Conservation (phyloP, 1,140 invertebrate species). For the Nylanderia fulva region DNA sequence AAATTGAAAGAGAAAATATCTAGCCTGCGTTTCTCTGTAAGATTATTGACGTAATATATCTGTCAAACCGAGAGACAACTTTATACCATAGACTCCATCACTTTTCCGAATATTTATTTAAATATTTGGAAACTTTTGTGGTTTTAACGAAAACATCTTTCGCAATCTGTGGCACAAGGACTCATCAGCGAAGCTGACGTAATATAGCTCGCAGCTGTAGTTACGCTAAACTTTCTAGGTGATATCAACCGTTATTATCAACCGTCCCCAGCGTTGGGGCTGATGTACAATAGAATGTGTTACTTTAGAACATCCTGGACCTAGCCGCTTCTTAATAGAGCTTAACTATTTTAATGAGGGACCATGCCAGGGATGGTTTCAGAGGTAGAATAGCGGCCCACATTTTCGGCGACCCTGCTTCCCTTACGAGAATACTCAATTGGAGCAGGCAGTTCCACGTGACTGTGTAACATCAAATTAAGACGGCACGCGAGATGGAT, state of each 20-base stretch:
- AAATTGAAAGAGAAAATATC: neutral
- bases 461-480: slow-evolving; percentile 60
- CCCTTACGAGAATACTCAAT: slow-evolving; percentile 60
- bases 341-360: slow-evolving; percentile 80
- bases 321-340: slow-evolving; percentile 74
- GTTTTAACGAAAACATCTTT: slow-evolving; percentile 47
- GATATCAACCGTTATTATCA: slow-evolving; percentile 72
- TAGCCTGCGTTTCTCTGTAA: neutral
- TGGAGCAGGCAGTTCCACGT: slow-evolving; percentile 3
- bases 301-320: slow-evolving; percentile 62
- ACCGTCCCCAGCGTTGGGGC: slow-evolving; percentile 15
- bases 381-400: slow-evolving; percentile 45
- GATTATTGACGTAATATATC: slow-evolving; percentile 1
- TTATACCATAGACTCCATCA: neutral
- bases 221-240: slow-evolving; percentile 67
- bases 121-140: slow-evolving; percentile 55
- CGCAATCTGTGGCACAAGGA: slow-evolving; percentile 54
- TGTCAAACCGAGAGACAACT: neutral
- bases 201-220: slow-evolving; percentile 63
- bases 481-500: slow-evolving; percentile 46
- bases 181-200: slow-evolving; percentile 48
- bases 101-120: slow-evolving; percentile 51
- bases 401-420: slow-evolving; percentile 55
- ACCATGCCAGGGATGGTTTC: slow-evolving; percentile 66
- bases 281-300: slow-evolving; percentile 72